Evolutionary conservation across 2,888 invertebrate genomes (phyloP).

Genomic region (Drosophila multiciliata): DNA sequence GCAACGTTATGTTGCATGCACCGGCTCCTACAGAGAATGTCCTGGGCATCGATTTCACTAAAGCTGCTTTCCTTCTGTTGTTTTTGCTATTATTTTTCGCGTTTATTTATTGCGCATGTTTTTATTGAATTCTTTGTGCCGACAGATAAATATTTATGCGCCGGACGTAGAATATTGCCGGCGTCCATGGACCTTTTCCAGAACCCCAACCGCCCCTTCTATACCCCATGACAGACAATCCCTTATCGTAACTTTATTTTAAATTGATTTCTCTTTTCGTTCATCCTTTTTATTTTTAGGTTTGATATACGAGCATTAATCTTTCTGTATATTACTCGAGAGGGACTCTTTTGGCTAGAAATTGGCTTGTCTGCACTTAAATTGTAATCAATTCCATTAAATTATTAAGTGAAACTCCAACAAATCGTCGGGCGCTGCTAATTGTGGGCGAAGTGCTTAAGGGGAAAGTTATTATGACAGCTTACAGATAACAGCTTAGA

Average conservation of each 20-base stretch:
- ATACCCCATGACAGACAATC: neutral
- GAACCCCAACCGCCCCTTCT: neutral
- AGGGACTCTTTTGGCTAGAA: slow-evolving; percentile 55
- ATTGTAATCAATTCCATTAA: slow-evolving; percentile 79
- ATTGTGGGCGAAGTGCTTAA: slow-evolving; percentile 43
- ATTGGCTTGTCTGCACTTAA: slow-evolving; percentile 72
- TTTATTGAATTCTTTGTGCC: slow-evolving; percentile 76
- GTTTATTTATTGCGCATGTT: slow-evolving; percentile 79
- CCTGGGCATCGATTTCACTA: slow-evolving; percentile 36
- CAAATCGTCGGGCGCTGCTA: slow-evolving; percentile 41
- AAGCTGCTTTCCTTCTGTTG: slow-evolving; percentile 1
- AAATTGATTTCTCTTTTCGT: slow-evolving; percentile 68
- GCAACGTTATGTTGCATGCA: slow-evolving; percentile 21
- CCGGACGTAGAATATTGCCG: slow-evolving; percentile 69
- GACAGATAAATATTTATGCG: slow-evolving; percentile 76
- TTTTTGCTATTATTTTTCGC: slow-evolving; percentile 36
- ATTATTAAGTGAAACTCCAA: slow-evolving; percentile 64
- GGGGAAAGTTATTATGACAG: slow-evolving; percentile 46
- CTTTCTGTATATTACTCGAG: slow-evolving; percentile 44
- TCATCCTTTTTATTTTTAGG: slow-evolving; percentile 28
- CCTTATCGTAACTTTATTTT: slow-evolving; percentile 59
- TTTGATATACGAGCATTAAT: slow-evolving; percentile 29
- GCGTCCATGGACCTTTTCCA: slow-evolving; percentile 20
- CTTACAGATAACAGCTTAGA: slow-evolving; percentile 35
- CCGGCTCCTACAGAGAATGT: slow-evolving; percentile 16